Evolutionary conservation across 2,797 vertebrate genomes (phyloP), one percentile per base, ranked within the genome.

Genomic region (Hyperoplus immaculatus): DNA sequence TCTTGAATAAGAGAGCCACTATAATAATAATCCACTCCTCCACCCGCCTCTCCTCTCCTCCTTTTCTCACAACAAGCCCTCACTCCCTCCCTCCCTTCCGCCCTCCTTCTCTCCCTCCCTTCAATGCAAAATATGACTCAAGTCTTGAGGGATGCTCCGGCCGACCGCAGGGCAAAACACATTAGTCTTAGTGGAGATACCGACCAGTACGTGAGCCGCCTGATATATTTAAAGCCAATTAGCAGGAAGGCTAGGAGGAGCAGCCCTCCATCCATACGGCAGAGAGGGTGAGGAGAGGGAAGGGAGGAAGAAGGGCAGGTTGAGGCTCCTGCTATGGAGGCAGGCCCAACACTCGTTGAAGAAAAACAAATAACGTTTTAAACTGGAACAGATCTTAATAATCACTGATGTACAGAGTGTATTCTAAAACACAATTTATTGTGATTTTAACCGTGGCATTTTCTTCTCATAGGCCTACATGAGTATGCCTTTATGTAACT

Each of bases 221-320:
- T 94, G 91, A 93, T 93, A 91, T 92, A 91, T 94, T 93, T 94
- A 94, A 93, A 93, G 89, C 91, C 93, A 93, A 93, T 95, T 94
- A 95, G 88, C 81, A 68, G 71, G 72, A 74, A 85, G 84, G 88
- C 82, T 61, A 75, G 74, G 83, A 87, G 72, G 68, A 82, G 75
- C 67, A 68, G 78, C 65, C 65, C 69, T 75, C 49, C 58, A 29
- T 82, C 85, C 80, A 51, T 60, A 39, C 79, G 75, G 64, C 57
- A n/a, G 77, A 77, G 71, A 62, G 50, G 70, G 74, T 14, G 63
- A 76, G 63, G 60, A 65, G 66, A 63, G 65, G 61, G 64, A 46
- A 46, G 49, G 47, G 58, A 69, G 15, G 6, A 7, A 42, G 62
- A 12, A 60, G 51, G 36, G 53, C 5, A 36, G 39, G 70, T 36